phyloP scores from a whole-genome alignment of 2,888 invertebrate genomes.

The Erebia palarica region DNA sequence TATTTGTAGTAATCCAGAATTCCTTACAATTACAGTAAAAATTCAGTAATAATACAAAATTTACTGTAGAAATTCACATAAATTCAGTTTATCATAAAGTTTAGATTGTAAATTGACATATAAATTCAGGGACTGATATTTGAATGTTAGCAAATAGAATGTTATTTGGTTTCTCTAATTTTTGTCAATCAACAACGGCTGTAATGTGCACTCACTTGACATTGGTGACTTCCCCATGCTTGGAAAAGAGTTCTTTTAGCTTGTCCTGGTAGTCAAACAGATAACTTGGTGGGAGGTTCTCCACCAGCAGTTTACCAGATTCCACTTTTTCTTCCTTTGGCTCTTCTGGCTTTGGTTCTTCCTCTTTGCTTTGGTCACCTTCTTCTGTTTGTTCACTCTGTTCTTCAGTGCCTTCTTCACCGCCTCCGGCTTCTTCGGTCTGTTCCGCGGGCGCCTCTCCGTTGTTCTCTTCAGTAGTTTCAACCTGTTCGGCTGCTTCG shows the following conservation, averaged over 20 bases:
- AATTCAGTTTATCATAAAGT: not conserved
- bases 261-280: constrained; percentile 79
- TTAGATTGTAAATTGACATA: constrained; percentile 19
- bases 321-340: constrained; percentile 73
- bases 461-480: constrained; percentile 61
- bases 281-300: constrained; percentile 74
- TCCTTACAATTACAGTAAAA: not conserved
- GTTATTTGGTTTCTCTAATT: constrained; percentile 41
- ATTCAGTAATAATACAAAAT: not conserved
- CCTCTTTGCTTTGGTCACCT: constrained; percentile 50
- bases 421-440: constrained; percentile 38
- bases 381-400: constrained; percentile 22
- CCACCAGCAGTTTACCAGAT: constrained; percentile 77
- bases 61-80: not conserved
- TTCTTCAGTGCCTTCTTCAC: constrained; percentile 34
- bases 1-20: not conserved
- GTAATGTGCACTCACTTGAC: constrained; percentile 66
- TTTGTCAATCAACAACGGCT: not conserved
- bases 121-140: constrained; percentile 71
- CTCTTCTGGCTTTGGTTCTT: constrained; percentile 58
- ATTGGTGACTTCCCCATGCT: constrained; percentile 69
- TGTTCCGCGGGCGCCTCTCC: constrained; percentile 57
- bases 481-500: constrained; percentile 47
- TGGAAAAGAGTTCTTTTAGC: constrained; percentile 76
- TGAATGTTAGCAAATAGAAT: constrained; percentile 72